Conservation (phyloP, 1,140 invertebrate species). For the Frieseomelitta varia region DNA sequence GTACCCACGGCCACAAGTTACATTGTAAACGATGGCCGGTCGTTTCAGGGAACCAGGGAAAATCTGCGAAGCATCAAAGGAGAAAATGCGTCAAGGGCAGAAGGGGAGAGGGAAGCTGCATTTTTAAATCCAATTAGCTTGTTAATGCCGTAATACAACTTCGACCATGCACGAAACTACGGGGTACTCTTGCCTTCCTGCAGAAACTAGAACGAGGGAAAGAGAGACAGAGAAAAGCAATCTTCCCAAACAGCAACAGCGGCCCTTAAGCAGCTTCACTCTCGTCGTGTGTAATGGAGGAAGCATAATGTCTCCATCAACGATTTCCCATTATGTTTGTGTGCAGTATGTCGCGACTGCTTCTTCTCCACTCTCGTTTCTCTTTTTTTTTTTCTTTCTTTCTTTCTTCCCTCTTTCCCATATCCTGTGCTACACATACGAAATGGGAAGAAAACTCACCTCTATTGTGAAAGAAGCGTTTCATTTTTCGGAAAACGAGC, state of each 20-base stretch:
- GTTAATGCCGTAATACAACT: slow-evolving; percentile 14
- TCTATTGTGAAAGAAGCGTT: background rate
- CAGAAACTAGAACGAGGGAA: background rate
- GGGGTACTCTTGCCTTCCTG: background rate
- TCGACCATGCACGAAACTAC: slow-evolving; percentile 25
- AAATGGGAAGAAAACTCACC: background rate
- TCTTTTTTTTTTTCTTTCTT: background rate
- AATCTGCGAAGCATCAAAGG: background rate
- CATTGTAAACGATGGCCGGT: background rate
- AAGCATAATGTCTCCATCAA: slow-evolving; percentile 62
- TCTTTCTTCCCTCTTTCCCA: background rate
- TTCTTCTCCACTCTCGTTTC: background rate
- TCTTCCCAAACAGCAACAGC: slow-evolving; percentile 13
- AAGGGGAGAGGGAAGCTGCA: background rate
- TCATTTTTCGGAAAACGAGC: background rate
- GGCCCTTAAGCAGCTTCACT: slow-evolving; percentile 13
- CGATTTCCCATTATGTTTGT: slow-evolving; percentile 62
- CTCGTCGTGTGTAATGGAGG: slow-evolving; percentile 43
- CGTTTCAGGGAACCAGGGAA: no score
- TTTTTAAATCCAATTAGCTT: slow-evolving; percentile 28
- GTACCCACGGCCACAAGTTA: background rate
- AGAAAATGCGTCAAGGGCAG: background rate
- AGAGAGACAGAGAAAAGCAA: slow-evolving; percentile 21
- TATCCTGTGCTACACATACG: background rate
- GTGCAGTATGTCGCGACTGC: background rate